Base-by-base conservation (phyloP, 2,888 invertebrate genomes). In the Euclidia mi region DNA sequence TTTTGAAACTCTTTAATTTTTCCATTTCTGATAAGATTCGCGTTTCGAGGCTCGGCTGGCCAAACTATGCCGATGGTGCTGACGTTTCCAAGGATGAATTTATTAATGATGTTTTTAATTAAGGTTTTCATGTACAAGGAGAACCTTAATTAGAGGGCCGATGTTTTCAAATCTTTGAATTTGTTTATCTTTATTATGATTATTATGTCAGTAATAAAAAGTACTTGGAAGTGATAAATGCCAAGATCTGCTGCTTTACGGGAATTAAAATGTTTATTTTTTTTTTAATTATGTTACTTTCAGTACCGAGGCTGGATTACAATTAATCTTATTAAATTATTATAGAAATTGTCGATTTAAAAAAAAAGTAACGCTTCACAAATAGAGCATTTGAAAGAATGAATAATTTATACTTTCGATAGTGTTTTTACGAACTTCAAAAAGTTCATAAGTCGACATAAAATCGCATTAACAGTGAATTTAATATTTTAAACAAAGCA, bases 1-100 rank as follows among this genome's bases (percentile, higher is more conserved):
- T 88, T 90, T 88, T 78, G 76, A 88, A 90, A 88, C 88, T 91
- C 85, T 89, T 90, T 88, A 88, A 92, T 90, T 86, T 88, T 89
- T 87, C 78, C 85, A 87, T 83, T 83, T 83, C 85, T 84, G 86
- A 88, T 81, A 87, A 88, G 81, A 86, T 84, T 87, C 72, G 76
- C 73, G 71, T 78, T 78, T 77, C 67, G 68, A 76, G 55, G 75
- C 85, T 81, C 81, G 29, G 73, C 75, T 55, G 66, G 69, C 76
- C 80, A 83, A 86, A 87, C 83, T 85, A 82, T 82, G 78, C 71
- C 78, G 74, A 69, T 71, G 59, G 65, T 67, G 52, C 65, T 71
- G 74, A 78, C 74, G 71, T 74, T 72, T 75, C 45, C 45, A 63
- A 42, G 57, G 53, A 59, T 56, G 42, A 70, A 65, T 62, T 71